phyloP scores from a whole-genome alignment of 2,113 vertebrate genomes.

The Notothenia rossii region DNA sequence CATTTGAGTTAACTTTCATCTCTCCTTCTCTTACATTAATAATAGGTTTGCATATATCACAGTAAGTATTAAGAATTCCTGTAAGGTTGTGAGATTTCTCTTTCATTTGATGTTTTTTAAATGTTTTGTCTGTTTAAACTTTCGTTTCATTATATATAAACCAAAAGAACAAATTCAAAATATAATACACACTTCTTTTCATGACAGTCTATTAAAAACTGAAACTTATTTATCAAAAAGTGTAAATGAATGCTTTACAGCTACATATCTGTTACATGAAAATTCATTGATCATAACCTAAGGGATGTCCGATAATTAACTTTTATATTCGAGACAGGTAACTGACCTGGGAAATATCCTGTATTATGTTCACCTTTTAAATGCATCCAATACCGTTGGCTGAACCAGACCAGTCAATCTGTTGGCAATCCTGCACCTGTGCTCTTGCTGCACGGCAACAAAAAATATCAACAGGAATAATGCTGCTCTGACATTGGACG shows the following conservation, averaged over 20 bases:
- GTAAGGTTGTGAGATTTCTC: not conserved
- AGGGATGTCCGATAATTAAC: not conserved
- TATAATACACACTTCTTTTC: slow-evolving; percentile 48
- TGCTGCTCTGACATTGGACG: not conserved
- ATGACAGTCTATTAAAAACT: not conserved
- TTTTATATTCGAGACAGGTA: not conserved
- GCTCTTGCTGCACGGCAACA: not conserved
- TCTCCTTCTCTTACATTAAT: not conserved
- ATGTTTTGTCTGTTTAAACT: slow-evolving; percentile 11
- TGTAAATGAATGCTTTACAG: not conserved
- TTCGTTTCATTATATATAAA: slow-evolving; percentile 38
- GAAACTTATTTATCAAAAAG: not conserved
- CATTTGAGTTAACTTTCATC: not conserved
- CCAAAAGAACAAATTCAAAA: not conserved
- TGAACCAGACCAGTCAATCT: not conserved
- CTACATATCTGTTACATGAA: not conserved
- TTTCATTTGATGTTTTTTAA: slow-evolving; percentile 29
- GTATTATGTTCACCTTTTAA: not conserved
- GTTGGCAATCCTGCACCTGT: not conserved
- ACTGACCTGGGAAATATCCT: not conserved
- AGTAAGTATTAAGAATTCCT: slow-evolving; percentile 39
- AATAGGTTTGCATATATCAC: slow-evolving; percentile 32
- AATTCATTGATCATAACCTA: not conserved
- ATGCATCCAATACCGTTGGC: not conserved
- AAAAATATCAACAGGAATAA: not conserved